These are phyloP conservation scores for Malurus splendens DNA, from an alignment of 2,797 vertebrate species.

Conservation along the genomic window DNA sequence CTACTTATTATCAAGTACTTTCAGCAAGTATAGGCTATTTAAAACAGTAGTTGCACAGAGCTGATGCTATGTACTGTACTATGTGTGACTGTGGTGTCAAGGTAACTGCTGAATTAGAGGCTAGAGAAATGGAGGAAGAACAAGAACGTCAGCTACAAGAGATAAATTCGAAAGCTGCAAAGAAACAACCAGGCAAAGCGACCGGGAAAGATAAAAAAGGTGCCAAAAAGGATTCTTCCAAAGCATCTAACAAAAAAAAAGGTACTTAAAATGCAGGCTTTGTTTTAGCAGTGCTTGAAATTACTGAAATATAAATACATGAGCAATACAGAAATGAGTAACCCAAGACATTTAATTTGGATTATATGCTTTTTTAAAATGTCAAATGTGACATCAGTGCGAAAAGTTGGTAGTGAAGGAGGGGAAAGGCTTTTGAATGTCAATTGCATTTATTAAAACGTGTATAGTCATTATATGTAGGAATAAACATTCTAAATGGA, in stretches of 20 bases:
- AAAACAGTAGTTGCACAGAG: not conserved
- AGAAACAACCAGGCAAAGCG: conserved; percentile 31
- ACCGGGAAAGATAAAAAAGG: conserved; percentile 35
- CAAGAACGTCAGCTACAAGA: conserved; percentile 52
- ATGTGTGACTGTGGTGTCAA: conserved; percentile 14
- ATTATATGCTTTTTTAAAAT: not conserved
- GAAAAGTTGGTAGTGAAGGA: not conserved
- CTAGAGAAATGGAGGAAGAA: conserved; percentile 68
- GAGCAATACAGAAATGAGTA: not conserved
- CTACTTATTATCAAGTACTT: not conserved
- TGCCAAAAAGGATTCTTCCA: conserved; percentile 54
- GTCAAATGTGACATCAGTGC: not conserved
- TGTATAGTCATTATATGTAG: not conserved
- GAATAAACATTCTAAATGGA: not conserved
- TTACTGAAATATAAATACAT: not conserved
- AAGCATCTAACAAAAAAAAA: conserved; percentile 70
- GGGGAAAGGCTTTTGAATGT: not conserved
- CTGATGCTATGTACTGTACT: not conserved
- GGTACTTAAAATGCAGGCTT: conserved; percentile 58
- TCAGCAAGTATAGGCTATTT: not conserved
- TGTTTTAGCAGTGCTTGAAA: not conserved
- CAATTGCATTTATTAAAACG: not conserved
- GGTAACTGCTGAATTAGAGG: conserved; percentile 67
- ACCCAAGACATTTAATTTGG: not conserved
- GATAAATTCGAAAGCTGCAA: conserved; percentile 39